phyloP scores from a whole-genome alignment of 1,140 invertebrate genomes.

The Eubasilissa regina region DNA sequence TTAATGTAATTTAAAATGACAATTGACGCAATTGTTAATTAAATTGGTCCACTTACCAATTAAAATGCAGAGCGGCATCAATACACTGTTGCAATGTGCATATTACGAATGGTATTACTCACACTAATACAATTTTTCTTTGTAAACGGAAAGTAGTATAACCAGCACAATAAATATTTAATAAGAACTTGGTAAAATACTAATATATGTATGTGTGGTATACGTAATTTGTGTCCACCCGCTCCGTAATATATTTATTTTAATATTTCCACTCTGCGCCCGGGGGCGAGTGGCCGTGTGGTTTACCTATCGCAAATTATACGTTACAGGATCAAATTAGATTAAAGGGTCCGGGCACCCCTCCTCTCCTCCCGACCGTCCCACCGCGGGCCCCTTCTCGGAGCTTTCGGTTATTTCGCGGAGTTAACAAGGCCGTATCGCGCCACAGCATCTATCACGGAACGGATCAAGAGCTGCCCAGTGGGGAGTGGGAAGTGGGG shows the following conservation, averaged over 20 bases:
- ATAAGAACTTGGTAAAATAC: too few species aligned
- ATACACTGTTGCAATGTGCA: too few species aligned
- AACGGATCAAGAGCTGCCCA: constrained; percentile 23
- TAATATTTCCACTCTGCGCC: constrained; percentile 49
- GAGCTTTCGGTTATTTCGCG: constrained; percentile 15
- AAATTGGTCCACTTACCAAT: too few species aligned
- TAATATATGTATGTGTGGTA: too few species aligned
- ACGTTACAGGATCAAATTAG: constrained; percentile 57
- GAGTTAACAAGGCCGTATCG: constrained; percentile 35
- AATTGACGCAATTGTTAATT: too few species aligned
- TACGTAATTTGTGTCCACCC: constrained; percentile 18
- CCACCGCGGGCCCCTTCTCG: neutral
- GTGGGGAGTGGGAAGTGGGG: too few species aligned
- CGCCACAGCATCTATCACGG: constrained; percentile 43
- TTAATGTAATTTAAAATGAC: too few species aligned
- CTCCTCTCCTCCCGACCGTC: neutral
- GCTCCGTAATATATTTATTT: constrained; percentile 51
- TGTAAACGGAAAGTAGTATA: too few species aligned
- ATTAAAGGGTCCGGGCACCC: constrained; percentile 50
- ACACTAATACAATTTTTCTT: too few species aligned
- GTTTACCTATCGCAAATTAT: constrained; percentile 58
- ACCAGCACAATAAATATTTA: too few species aligned
- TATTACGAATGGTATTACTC: too few species aligned
- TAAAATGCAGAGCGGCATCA: too few species aligned
- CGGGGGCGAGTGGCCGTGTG: constrained; percentile 39